Base-by-base conservation (phyloP, 2,113 vertebrate species). In the Zosterops pallidus region DNA sequence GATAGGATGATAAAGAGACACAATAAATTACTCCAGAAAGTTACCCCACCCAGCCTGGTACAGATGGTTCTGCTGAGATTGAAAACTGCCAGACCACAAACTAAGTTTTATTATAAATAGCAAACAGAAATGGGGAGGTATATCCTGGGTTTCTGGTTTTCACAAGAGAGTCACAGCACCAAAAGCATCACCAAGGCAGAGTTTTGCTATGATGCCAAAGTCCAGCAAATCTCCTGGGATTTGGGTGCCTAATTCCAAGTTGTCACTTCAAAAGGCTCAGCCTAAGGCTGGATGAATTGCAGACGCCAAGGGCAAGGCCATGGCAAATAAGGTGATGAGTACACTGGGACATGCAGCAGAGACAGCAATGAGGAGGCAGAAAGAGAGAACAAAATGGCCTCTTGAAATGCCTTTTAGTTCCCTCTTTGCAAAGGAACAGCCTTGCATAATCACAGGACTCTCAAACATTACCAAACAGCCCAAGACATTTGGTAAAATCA, bases 271-370 rank as follows among this genome's bases (percentile, higher is more conserved):
- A 57, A 81, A 84, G 22, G 46, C 39, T 91, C 31, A 63, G 55
- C 23, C 64, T 74, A 20, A 37, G 11, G 28, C 12, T n/a, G 44
- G 10, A 39, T 12, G 19, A 41, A 16, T 12, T 80, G 31, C 59
- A 77, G 69, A 22, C 26, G 25, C 8, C 37, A n/a, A 26, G 72
- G 14, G n/a, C 46, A 64, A 42, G 35, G 39, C 9, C 14, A 3
- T 9, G 13, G 25, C 14, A 84, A 31, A 60, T 14, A 26, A 69
- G 28, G 37, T 14, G 23, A 21, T 0, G 0, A 47, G 7, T 4
- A 16, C 1, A 0, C 12, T 1, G 2, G 46, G 64, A 70, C 22
- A 28, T 0, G 5, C 24, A 69, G 78, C 56, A 75, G 53, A 64
- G 22, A 31, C 2, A 8, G 60, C 23, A 7, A 55, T 12, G 29